Percentiles rank a stretch among this genome's conserved stretches.
Conservation (phyloP, 92 coral and sea anemone genomes). For the Paragorgia papillata region DNA sequence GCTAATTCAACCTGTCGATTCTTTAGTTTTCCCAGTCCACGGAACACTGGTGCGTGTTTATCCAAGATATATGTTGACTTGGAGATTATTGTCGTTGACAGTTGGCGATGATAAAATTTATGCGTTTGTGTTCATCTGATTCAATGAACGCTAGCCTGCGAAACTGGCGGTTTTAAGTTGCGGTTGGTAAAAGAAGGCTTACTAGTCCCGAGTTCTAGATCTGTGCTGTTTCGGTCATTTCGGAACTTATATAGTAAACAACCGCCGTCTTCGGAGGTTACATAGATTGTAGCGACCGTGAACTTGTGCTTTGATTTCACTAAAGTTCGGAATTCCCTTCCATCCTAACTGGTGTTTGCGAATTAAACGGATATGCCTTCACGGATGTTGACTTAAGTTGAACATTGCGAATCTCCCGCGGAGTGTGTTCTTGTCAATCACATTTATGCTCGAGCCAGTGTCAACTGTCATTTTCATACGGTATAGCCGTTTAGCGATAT, state of each 20-base stretch:
- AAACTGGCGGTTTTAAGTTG: no score
- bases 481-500: not conserved
- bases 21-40: constrained; percentile 58
- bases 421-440: constrained; percentile 39
- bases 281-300: constrained; percentile 21
- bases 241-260: constrained; percentile 34
- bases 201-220: constrained; percentile 37
- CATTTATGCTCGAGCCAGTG: constrained; percentile 59
- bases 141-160: no score
- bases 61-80: not conserved
- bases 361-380: constrained; percentile 18
- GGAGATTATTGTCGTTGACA: constrained; percentile 2
- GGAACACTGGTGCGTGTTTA: constrained; percentile 55
- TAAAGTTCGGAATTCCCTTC: constrained; percentile 23
- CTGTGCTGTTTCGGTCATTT: constrained; percentile 7
- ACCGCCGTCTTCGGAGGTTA: constrained; percentile 37
- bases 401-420: constrained; percentile 10
- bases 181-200: constrained; percentile 29
- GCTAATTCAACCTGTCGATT: constrained; percentile 41
- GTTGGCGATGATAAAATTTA: not conserved
- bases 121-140: constrained; percentile 11
- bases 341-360: constrained; percentile 12
- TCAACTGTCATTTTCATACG: constrained; percentile 34
- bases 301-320: constrained; percentile 12
- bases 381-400: constrained; percentile 19